Evolutionary conservation across 1,140 invertebrate genomes (phyloP).

Genomic region (Helicoverpa zea): DNA sequence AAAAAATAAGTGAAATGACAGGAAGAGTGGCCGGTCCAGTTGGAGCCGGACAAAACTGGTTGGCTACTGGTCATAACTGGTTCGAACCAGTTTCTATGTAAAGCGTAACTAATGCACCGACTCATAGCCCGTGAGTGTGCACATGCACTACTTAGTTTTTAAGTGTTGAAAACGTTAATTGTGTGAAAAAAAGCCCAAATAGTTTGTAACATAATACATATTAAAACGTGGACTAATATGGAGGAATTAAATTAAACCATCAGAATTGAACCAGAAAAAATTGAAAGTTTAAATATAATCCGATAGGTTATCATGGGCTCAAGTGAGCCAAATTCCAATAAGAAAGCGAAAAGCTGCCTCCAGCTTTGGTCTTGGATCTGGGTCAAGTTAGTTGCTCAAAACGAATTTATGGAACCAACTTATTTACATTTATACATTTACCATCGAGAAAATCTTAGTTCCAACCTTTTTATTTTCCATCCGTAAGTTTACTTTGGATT

Average conservation of each 20-base stretch:
- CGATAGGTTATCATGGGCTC: neutral
- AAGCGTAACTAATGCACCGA: slow-evolving; percentile 40
- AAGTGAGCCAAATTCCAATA: neutral
- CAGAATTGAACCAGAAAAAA: neutral
- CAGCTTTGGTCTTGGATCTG: no score
- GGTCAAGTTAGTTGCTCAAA: no score
- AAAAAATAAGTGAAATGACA: slow-evolving; percentile 69
- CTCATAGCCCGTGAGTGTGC: slow-evolving; percentile 26
- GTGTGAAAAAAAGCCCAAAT: neutral
- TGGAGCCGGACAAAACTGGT: slow-evolving; percentile 53
- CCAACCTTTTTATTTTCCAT: no score
- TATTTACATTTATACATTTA: no score
- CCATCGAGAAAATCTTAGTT: no score
- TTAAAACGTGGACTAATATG: neutral
- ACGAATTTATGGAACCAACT: no score
- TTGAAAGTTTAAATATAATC: neutral
- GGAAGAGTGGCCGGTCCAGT: slow-evolving; percentile 63
- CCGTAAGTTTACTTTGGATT: no score
- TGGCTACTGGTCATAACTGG: slow-evolving; percentile 42
- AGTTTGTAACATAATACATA: neutral
- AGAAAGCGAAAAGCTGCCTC: no score
- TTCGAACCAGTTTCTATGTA: slow-evolving; percentile 48
- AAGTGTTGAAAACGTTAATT: slow-evolving; percentile 1
- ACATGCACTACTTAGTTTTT: slow-evolving; percentile 28
- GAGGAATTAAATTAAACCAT: no score